Conservation (phyloP, 2,888 invertebrate species). For the Cantharis rufa region DNA sequence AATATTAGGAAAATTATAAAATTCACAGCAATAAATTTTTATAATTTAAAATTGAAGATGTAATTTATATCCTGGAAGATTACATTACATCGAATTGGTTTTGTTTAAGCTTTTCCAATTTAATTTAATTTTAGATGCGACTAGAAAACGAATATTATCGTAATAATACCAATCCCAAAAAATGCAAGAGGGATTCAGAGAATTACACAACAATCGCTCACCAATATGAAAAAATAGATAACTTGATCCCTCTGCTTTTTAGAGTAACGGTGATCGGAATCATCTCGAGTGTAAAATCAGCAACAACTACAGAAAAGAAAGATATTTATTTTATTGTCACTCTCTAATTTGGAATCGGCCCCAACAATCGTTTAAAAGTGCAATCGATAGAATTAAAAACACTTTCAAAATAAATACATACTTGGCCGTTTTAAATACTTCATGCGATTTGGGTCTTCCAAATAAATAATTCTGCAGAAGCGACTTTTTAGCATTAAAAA, state of each 20-base stretch:
- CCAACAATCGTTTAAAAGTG: background rate
- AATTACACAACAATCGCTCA: background rate
- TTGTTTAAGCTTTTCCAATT: background rate
- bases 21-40: background rate
- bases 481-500: background rate
- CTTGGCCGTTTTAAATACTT: background rate
- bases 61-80: background rate
- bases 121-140: background rate
- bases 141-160: background rate
- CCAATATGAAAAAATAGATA: background rate
- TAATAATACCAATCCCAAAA: background rate
- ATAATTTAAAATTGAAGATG: background rate
- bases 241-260: background rate
- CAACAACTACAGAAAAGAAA: background rate
- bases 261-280: background rate
- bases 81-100: background rate
- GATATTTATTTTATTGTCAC: background rate
- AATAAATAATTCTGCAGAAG: background rate
- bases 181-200: background rate
- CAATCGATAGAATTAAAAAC: background rate
- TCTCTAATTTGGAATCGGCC: background rate
- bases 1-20: constrained; percentile 1
- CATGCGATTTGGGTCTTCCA: background rate
- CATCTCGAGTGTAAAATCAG: background rate
- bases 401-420: background rate